Base-by-base conservation (phyloP, 2,113 vertebrate species). In the Varanus komodoensis region DNA sequence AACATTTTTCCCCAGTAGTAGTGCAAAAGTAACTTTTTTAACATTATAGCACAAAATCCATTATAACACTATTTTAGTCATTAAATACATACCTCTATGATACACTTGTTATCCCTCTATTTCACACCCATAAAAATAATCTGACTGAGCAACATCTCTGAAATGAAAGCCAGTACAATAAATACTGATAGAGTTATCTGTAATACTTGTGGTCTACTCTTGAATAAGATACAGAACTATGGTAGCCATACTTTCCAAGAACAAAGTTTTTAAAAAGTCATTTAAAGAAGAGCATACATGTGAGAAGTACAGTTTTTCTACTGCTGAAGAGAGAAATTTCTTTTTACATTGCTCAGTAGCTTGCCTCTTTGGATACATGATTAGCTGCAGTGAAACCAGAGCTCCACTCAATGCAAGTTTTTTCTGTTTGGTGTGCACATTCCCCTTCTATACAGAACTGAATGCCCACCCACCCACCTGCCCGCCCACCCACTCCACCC, bases 131-230 rank as follows among this genome's bases (percentile, higher is more conserved):
- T 50, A 84, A 93, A 93, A 52, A 84, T 82, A 88, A 21, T 84
- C 34, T 21, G 92, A 80, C 91, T 91, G 84, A 91, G 94, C 91
- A 93, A 82, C 90, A 93, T 94, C 90, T 93, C 90, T 93, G 90
- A 88, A 52, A 94, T 93, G 93, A 95, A 96, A 94, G 92, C 57
- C 90, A 92, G 79, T 68, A 91, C 91, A 94, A 95, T 95, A 95
- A 95, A 96, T 92, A 93, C 86, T 93, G 91, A 92, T 80, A 89
- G 89, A 80, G 85, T 94, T 94, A 93, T 86, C 88, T 92, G 93
- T 89, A 92, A 92, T 83, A 91, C 87, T 92, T 93, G 89, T 91
- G 90, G 84, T 94, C 92, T 86, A 82, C 86, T 93, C 87, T 94
- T 92, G 75, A 93, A 25, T 48, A 90, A 91, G 92, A 61, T 91